A percentile compares a stretch with the other conserved stretches of the same genome.
Conservation (phyloP, 2,113 vertebrate genomes). For the Oryzias javanicus region DNA sequence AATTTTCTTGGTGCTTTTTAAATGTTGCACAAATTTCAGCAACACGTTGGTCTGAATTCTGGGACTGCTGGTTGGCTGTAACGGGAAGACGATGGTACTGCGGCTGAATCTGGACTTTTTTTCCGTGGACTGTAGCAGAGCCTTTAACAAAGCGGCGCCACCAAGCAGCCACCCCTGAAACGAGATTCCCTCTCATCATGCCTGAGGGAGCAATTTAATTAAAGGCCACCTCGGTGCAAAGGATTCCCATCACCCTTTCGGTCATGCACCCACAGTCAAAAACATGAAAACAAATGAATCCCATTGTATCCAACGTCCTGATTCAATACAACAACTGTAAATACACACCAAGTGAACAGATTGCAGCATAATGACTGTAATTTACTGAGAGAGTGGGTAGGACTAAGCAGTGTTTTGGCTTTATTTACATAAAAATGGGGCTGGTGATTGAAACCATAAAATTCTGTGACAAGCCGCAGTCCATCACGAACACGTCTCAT, state of each 20-base stretch:
- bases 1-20: too few species aligned
- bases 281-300: conserved; percentile 49
- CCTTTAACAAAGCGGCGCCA: conserved; percentile 20
- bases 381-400: conserved; percentile 31
- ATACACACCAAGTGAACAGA: conserved; percentile 39
- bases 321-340: conserved; percentile 37
- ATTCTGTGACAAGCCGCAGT: conserved; percentile 19
- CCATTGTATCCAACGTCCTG: conserved; percentile 17
- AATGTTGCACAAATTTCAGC: too few species aligned
- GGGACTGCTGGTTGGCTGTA: too few species aligned
- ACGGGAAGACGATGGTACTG: too few species aligned
- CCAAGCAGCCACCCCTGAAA: conserved; percentile 68
- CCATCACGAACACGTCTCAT: conserved; percentile 30
- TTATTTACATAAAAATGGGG: conserved; percentile 24
- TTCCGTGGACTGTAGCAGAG: too few species aligned
- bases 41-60: too few species aligned
- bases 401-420: conserved; percentile 30
- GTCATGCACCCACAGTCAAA: conserved; percentile 33
- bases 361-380: conserved; percentile 38
- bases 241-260: conserved; percentile 48
- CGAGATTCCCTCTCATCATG: conserved; percentile 70
- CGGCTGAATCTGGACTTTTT: too few species aligned
- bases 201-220: conserved; percentile 76
- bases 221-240: conserved; percentile 55
- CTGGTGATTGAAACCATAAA: conserved; percentile 31